Conservation (phyloP, 1,140 invertebrate genomes). For the Anastrepha ludens region DNA sequence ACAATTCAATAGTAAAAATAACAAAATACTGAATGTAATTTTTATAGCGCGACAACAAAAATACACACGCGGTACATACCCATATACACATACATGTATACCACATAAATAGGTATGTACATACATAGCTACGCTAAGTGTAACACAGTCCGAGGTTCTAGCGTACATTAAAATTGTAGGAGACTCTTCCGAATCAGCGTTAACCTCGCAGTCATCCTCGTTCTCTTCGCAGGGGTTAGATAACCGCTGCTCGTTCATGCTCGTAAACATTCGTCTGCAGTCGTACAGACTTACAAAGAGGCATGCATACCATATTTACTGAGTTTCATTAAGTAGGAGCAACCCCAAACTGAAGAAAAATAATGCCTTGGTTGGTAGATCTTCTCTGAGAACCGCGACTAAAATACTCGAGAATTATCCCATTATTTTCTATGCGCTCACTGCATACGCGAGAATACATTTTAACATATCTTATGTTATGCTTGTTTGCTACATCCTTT, state of each 20-base stretch:
- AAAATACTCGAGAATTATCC: neutral
- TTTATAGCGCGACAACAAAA: conserved; percentile 21
- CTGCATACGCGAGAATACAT: neutral
- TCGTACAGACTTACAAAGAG: neutral
- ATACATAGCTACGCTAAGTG: neutral
- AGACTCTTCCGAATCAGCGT: neutral
- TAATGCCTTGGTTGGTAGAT: neutral
- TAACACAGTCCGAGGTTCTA: neutral
- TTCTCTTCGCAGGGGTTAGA: conserved; percentile 7
- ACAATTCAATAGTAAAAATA: conserved; percentile 43
- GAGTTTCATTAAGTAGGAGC: conserved; percentile 5
- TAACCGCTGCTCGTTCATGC: conserved; percentile 10
- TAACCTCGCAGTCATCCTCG: neutral
- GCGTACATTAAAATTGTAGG: neutral
- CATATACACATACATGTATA: neutral
- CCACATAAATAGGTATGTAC: neutral
- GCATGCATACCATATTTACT: neutral
- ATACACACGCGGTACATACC: neutral
- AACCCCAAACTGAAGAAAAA: neutral
- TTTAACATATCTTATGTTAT: neutral
- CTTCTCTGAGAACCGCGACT: neutral
- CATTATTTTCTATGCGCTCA: conserved; percentile 9
- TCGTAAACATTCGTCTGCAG: neutral
- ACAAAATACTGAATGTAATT: conserved; percentile 51
- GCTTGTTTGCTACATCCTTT: neutral